Conservation (phyloP, 2,113 vertebrate species). For the Siniperca chuatsi region DNA sequence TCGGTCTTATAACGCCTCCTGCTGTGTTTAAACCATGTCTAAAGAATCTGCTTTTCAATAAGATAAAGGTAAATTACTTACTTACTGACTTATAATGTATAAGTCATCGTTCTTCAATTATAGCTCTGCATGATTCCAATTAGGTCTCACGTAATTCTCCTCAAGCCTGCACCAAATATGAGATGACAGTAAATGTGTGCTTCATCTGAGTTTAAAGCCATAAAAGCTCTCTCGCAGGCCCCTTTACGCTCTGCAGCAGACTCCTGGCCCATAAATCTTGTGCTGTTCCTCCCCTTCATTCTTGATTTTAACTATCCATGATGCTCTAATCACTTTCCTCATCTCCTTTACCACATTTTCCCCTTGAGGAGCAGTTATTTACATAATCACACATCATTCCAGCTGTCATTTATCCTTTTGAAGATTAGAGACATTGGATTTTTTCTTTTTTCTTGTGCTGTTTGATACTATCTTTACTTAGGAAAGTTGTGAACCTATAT, state of each 20-base stretch:
- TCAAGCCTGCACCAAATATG: conserved; percentile 44
- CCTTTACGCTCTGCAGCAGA: conserved; percentile 52
- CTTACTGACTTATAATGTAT: conserved; percentile 52
- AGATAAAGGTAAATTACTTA: conserved; percentile 66
- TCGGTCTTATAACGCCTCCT: conserved; percentile 32
- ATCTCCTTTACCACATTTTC: conserved; percentile 56
- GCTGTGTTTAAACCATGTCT: conserved; percentile 48
- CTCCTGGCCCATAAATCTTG: conserved; percentile 67
- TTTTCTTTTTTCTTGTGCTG: conserved; percentile 11
- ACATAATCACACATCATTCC: conserved; percentile 73
- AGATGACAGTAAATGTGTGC: conserved; percentile 48
- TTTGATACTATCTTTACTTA: conserved; percentile 15
- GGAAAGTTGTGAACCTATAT: conserved; percentile 4
- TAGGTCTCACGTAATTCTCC: conserved; percentile 52
- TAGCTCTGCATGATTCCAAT: conserved; percentile 61
- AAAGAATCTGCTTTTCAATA: conserved; percentile 56
- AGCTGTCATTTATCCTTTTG: conserved; percentile 55
- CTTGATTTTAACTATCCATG: conserved; percentile 70
- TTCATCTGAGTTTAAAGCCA: conserved; percentile 54
- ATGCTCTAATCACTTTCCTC: conserved; percentile 71
- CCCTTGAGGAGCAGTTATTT: conserved; percentile 69
- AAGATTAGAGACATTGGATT: conserved; percentile 41
- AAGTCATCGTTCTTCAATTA: conserved; percentile 69
- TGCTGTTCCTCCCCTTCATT: conserved; percentile 55
- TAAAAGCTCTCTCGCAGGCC: conserved; percentile 64